These are phyloP conservation scores for Myopa tessellatipennis DNA, from an alignment of 2,888 invertebrate genomes.

Conservation along the genomic window DNA sequence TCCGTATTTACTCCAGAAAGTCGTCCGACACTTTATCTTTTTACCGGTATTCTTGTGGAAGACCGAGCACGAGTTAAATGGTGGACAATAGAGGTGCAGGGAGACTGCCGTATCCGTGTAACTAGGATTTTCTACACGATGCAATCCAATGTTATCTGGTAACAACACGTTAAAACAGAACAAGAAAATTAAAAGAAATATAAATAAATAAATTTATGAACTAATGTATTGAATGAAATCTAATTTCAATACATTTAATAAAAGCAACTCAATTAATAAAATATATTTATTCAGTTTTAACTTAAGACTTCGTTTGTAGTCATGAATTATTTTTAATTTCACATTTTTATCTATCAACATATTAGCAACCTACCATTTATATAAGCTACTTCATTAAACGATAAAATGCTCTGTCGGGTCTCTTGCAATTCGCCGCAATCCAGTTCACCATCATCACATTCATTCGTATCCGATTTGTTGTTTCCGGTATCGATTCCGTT, in stretches of 20 bases:
- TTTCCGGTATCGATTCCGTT: constrained; percentile 10
- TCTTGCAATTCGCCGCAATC: constrained; percentile 73
- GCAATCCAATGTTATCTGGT: constrained; percentile 91
- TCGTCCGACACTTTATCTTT: constrained; percentile 77
- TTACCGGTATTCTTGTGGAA: constrained; percentile 94
- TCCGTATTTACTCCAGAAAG: constrained; percentile 94
- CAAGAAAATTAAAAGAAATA: too few species aligned
- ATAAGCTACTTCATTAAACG: constrained; percentile 87
- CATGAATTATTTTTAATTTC: too few species aligned
- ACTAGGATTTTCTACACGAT: constrained; percentile 94
- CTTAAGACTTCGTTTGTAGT: too few species aligned
- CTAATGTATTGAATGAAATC: too few species aligned
- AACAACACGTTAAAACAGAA: constrained; percentile 32
- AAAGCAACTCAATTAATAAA: too few species aligned
- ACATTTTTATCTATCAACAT: too few species aligned
- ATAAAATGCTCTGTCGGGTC: constrained; percentile 74
- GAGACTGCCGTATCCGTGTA: constrained; percentile 90
- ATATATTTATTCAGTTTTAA: too few species aligned
- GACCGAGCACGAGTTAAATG: constrained; percentile 86
- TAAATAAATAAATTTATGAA: too few species aligned
- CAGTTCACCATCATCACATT: constrained; percentile 51
- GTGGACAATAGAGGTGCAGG: constrained; percentile 95
- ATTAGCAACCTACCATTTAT: constrained; percentile 81
- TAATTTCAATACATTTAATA: too few species aligned
- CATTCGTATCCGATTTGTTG: constrained; percentile 4